Conservation (phyloP, 2,888 invertebrate species). For the Hirtodrosophila histrioides region DNA sequence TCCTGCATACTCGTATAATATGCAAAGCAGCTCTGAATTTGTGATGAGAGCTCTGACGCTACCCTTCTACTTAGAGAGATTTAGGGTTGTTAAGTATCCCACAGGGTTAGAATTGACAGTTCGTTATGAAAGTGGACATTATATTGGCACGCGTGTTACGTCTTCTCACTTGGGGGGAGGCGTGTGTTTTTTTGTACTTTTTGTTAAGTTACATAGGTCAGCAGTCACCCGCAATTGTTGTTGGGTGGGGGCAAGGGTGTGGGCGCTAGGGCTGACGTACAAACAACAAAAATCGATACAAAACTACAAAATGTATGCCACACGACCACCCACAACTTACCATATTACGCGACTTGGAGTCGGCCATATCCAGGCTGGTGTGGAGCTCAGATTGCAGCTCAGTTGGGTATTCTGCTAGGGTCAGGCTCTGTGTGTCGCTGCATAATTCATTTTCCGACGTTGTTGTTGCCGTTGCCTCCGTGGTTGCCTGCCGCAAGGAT, state of each 20-base stretch:
- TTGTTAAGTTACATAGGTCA: conserved; percentile 62
- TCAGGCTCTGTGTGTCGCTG: conserved; percentile 38
- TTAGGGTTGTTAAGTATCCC: conserved; percentile 26
- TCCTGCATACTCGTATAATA: neutral
- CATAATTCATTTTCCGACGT: conserved; percentile 51
- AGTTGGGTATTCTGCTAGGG: conserved; percentile 31
- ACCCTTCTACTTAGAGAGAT: conserved; percentile 7
- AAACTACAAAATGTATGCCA: conserved; percentile 47
- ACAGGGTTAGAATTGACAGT: conserved; percentile 18
- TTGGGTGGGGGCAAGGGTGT: neutral
- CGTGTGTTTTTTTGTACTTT: conserved; percentile 1
- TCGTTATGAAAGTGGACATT: conserved; percentile 26
- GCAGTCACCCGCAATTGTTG: conserved; percentile 29
- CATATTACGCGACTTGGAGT: conserved; percentile 67
- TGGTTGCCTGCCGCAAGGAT: conserved; percentile 17
- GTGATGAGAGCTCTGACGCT: conserved; percentile 6
- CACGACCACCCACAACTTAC: conserved; percentile 45
- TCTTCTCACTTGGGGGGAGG: conserved; percentile 19
- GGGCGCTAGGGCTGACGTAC: conserved; percentile 4
- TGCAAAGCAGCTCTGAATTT: neutral
- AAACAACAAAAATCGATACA: conserved; percentile 45
- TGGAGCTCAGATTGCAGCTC: conserved; percentile 18
- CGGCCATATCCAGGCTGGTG: conserved; percentile 37
- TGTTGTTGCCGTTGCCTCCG: conserved; percentile 29
- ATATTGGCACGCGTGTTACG: conserved; percentile 31